Evolutionary conservation across 2,113 vertebrate species (phyloP).

Genomic region (Proterorhinus semilunaris): DNA sequence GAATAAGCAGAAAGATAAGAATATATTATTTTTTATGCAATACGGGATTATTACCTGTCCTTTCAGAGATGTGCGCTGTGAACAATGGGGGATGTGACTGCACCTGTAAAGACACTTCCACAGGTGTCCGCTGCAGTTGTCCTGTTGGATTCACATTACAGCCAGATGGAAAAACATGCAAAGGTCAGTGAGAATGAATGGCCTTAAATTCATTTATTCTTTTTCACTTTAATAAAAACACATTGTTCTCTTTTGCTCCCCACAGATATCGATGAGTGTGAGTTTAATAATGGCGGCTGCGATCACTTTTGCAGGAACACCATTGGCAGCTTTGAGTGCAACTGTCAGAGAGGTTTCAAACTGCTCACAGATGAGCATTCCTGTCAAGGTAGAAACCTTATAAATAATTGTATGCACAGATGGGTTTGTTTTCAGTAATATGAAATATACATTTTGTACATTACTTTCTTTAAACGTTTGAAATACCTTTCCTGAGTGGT

Average conservation of each 20-base stretch:
- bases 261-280: slow-evolving; percentile 95
- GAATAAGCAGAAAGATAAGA: no score
- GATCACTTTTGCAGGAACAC: slow-evolving; percentile 98
- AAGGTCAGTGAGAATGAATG: slow-evolving; percentile 78
- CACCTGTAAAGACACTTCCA: slow-evolving; percentile 96
- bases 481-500: no score
- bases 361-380: slow-evolving; percentile 94
- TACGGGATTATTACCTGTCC: neutral
- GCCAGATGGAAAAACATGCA: slow-evolving; percentile 93
- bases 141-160: slow-evolving; percentile 92
- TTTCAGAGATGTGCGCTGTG: slow-evolving; percentile 92
- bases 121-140: slow-evolving; percentile 96
- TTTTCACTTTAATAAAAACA: no score
- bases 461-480: neutral
- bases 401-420: neutral
- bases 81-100: slow-evolving; percentile 98
- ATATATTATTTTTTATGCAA: no score
- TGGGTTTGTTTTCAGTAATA: neutral
- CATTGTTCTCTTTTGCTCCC: neutral
- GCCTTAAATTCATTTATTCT: no score
- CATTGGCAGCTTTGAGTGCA: slow-evolving; percentile 97
- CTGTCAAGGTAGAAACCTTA: slow-evolving; percentile 87
- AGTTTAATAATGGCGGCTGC: slow-evolving; percentile 88
- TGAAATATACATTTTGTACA: neutral
- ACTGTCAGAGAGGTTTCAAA: slow-evolving; percentile 96